phyloP scores from a whole-genome alignment of 23 tunicate species.

The Oikopleura vanhoeffeni region DNA sequence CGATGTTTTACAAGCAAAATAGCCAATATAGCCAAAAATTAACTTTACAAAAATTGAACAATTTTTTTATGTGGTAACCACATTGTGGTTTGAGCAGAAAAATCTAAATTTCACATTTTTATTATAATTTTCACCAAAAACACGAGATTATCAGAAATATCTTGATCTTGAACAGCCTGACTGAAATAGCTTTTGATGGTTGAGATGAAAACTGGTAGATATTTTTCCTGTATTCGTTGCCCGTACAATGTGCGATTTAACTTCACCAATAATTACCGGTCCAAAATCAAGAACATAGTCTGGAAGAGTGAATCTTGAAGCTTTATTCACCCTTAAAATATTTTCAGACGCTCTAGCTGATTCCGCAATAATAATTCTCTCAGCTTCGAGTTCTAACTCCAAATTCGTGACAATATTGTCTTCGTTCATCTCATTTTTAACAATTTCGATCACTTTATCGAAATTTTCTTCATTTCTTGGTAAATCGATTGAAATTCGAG shows the following conservation, averaged over 20 bases:
- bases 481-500: constrained; percentile 53
- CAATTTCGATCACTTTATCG: not conserved
- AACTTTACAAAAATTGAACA: too few relatives aligned
- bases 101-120: too few relatives aligned
- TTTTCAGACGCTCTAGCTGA: constrained; percentile 23
- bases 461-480: constrained; percentile 25
- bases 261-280: constrained; percentile 60
- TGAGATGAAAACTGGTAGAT: constrained; percentile 17
- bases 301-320: constrained; percentile 19
- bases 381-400: not conserved
- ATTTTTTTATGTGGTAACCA: too few relatives aligned
- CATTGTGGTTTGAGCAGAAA: too few relatives aligned
- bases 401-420: not conserved
- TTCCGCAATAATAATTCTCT: constrained; percentile 11
- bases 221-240: constrained; percentile 71
- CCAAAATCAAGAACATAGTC: constrained; percentile 87
- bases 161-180: too few relatives aligned
- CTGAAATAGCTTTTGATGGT: not conserved
- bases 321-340: not conserved
- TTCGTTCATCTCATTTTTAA: not conserved
- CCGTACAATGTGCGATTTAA: constrained; percentile 75
- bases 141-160: too few relatives aligned
- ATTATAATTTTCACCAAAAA: too few relatives aligned
- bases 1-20: too few relatives aligned
- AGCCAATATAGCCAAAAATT: too few relatives aligned